Conservation (phyloP, 2,888 invertebrate species). For the Nyleta sp. region DNA sequence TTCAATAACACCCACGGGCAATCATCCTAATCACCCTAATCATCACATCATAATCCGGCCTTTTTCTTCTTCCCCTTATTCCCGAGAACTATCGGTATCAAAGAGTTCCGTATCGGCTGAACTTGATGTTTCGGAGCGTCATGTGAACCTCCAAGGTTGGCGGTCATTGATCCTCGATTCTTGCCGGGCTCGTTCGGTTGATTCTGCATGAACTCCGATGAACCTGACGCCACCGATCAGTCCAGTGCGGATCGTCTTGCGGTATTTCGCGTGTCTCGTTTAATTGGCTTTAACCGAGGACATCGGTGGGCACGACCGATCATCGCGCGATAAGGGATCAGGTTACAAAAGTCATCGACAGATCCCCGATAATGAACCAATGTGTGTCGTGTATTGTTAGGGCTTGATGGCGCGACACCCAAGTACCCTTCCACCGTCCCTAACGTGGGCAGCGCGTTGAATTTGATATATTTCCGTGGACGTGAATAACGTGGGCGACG, state of each 20-base stretch:
- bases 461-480: conserved; percentile 46
- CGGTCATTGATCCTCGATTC: conserved; percentile 66
- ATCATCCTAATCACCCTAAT: conserved; percentile 24
- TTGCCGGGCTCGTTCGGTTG: conserved; percentile 55
- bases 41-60: conserved; percentile 8
- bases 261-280: conserved; percentile 66
- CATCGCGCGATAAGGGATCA: conserved; percentile 54
- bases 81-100: conserved; percentile 19
- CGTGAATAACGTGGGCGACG: conserved; percentile 41
- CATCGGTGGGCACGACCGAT: conserved; percentile 53
- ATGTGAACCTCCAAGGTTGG: conserved; percentile 56
- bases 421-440: conserved; percentile 11
- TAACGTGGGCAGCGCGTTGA: conserved; percentile 40
- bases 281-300: conserved; percentile 61
- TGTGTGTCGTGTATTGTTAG: conserved; percentile 50
- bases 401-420: conserved; percentile 30
- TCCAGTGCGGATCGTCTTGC: conserved; percentile 60
- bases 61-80: neutral
- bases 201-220: conserved; percentile 65
- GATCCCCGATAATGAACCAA: conserved; percentile 57
- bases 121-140: conserved; percentile 46
- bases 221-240: conserved; percentile 65
- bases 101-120: conserved; percentile 25
- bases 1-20: conserved; percentile 19
- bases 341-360: conserved; percentile 50